A percentile compares a stretch with the other conserved stretches of the same genome.
These are phyloP conservation scores for Austrofundulus limnaeus DNA, from an alignment of 2,113 vertebrate genomes.

Conservation along the genomic window DNA sequence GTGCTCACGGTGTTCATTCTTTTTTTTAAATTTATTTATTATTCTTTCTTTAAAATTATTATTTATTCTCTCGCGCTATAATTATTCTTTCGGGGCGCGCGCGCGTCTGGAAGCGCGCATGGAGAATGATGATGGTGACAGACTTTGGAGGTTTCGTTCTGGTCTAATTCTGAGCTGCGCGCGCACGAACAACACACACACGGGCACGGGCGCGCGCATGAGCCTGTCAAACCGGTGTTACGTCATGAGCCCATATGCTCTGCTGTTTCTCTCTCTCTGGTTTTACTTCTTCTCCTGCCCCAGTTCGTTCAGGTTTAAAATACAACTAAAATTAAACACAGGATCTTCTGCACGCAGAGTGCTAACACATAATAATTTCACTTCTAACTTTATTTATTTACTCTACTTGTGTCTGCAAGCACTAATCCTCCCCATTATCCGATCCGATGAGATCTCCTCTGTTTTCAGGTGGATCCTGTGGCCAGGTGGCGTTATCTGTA, in stretches of 20 bases:
- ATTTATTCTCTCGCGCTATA: not conserved
- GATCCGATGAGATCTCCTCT: not conserved
- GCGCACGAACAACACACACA: not conserved
- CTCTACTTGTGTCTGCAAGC: not conserved
- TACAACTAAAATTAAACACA: no score
- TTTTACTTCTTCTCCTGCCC: not conserved
- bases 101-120: not conserved
- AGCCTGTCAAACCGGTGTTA: slow-evolving; percentile 32
- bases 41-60: not conserved
- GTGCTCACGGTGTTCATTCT: slow-evolving; percentile 54
- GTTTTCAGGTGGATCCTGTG: not conserved
- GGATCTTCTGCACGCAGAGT: no score
- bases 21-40: not conserved
- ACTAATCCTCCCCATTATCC: not conserved
- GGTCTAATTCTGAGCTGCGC: slow-evolving; percentile 11
- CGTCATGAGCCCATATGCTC: slow-evolving; percentile 61
- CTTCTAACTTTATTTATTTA: not conserved
- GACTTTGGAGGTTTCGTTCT: not conserved
- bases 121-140: not conserved
- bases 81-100: not conserved
- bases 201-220: not conserved
- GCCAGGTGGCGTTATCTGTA: not conserved
- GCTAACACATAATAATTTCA: no score
- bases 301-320: not conserved
- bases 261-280: not conserved